These are phyloP conservation scores for Ophion slaviceki DNA, from an alignment of 2,888 invertebrate genomes.

Conservation along the genomic window DNA sequence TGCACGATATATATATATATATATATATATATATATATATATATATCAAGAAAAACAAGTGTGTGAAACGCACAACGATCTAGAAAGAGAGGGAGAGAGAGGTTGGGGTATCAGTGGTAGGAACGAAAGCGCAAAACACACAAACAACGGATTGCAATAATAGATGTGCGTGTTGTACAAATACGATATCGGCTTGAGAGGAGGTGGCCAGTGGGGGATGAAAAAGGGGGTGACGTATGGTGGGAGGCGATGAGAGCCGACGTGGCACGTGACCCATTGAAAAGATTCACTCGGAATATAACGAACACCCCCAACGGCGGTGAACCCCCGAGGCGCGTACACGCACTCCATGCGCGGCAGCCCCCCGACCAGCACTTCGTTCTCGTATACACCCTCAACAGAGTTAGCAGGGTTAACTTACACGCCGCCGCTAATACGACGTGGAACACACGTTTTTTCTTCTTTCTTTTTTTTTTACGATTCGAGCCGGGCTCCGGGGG, in stretches of 20 bases:
- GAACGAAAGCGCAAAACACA: slow-evolving; percentile 76
- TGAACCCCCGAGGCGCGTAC: slow-evolving; percentile 72
- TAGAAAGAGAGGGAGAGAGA: slow-evolving; percentile 46
- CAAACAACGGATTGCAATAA: slow-evolving; percentile 82
- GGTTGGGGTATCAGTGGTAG: slow-evolving; percentile 62
- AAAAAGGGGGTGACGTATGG: slow-evolving; percentile 74
- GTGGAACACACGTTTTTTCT: slow-evolving; percentile 63
- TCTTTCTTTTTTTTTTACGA: slow-evolving; percentile 27
- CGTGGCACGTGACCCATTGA: slow-evolving; percentile 81
- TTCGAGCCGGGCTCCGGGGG: slow-evolving; percentile 12
- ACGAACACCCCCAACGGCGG: slow-evolving; percentile 81
- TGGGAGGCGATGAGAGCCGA: slow-evolving; percentile 71
- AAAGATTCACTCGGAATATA: slow-evolving; percentile 75
- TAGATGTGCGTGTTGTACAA: slow-evolving; percentile 82
- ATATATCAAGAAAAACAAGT: slow-evolving; percentile 72
- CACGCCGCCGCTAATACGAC: slow-evolving; percentile 69
- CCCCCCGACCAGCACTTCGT: slow-evolving; percentile 67
- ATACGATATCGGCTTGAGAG: slow-evolving; percentile 81
- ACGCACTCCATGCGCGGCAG: slow-evolving; percentile 53
- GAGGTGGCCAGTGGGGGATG: slow-evolving; percentile 47
- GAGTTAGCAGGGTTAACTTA: slow-evolving; percentile 79
- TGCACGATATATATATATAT: too few relatives aligned
- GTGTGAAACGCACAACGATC: slow-evolving; percentile 73
- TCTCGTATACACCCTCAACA: slow-evolving; percentile 70
- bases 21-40: slow-evolving; percentile 11